A percentile compares a stretch with the other conserved stretches of the same genome.
Evolutionary conservation across 2,113 vertebrate species (phyloP).

Genomic region (Oncorhynchus keta): DNA sequence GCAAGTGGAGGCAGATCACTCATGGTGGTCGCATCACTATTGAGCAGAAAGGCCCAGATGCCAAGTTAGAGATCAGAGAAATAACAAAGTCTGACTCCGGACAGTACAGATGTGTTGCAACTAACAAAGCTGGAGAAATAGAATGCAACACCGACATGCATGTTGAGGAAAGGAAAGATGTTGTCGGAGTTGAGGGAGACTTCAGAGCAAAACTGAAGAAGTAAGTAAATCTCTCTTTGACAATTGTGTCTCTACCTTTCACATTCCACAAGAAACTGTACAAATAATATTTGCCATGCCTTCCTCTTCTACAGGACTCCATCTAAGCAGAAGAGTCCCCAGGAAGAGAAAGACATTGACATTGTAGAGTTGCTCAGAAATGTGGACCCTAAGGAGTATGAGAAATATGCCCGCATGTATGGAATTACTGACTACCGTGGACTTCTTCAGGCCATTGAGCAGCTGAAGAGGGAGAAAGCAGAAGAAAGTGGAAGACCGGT

Average conservation of each 20-base stretch:
- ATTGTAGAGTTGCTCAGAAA: constrained; percentile 97
- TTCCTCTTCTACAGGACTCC: constrained; percentile 78
- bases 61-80: constrained; percentile 88
- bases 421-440: constrained; percentile 98
- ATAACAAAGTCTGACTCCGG: constrained; percentile 89
- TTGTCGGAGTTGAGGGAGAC: constrained; percentile 81
- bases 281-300: background rate
- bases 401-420: constrained; percentile 98
- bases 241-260: background rate
- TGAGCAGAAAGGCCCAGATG: constrained; percentile 87
- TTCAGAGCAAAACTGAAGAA: constrained; percentile 92
- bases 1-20: constrained; percentile 95
- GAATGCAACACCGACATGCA: constrained; percentile 83
- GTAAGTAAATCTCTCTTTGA: constrained; percentile 62
- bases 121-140: constrained; percentile 90
- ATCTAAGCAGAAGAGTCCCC: constrained; percentile 86
- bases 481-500: constrained; percentile 89
- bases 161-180: constrained; percentile 85
- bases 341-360: constrained; percentile 90
- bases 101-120: constrained; percentile 87
- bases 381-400: constrained; percentile 98
- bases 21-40: constrained; percentile 90
- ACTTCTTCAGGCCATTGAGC: constrained; percentile 94
- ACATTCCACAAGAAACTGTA: background rate
- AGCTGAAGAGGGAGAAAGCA: constrained; percentile 87